These are phyloP conservation scores for Apis cerana DNA, from an alignment of 1,140 invertebrate species.

Conservation along the genomic window DNA sequence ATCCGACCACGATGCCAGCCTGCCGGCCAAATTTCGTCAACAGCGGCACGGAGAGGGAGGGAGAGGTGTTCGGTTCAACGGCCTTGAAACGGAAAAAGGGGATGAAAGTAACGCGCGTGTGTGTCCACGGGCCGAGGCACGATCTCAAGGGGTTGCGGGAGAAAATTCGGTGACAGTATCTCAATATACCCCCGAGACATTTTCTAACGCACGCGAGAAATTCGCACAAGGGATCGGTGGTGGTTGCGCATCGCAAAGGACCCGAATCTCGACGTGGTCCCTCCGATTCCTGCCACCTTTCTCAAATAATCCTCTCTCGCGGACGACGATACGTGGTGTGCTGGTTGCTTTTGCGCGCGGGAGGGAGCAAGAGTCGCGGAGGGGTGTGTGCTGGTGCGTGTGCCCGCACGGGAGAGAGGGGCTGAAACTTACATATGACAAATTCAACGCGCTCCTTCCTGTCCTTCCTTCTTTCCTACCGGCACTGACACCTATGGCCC, in stretches of 20 bases:
- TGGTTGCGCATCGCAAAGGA: constrained; percentile 65
- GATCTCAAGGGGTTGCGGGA: constrained; percentile 47
- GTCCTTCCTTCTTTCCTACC: constrained; percentile 69
- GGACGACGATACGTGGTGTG: constrained; percentile 43
- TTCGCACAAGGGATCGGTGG: constrained; percentile 12
- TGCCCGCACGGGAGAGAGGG: constrained; percentile 54
- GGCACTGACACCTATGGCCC: constrained; percentile 74
- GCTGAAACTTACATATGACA: constrained; percentile 77
- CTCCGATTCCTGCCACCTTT: constrained; percentile 62
- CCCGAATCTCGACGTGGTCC: constrained; percentile 65
- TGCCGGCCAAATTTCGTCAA: not conserved
- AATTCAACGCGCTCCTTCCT: constrained; percentile 72
- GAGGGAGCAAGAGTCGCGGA: constrained; percentile 5
- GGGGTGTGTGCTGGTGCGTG: constrained; percentile 51
- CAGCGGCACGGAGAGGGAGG: not conserved
- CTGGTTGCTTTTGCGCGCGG: not conserved
- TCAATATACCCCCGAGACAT: constrained; percentile 75
- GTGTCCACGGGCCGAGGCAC: constrained; percentile 36
- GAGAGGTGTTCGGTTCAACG: constrained; percentile 38
- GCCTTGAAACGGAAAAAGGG: constrained; percentile 40
- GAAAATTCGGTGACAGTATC: constrained; percentile 73
- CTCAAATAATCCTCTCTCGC: constrained; percentile 69
- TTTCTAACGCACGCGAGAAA: constrained; percentile 57
- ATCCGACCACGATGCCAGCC: not conserved
- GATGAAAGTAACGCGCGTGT: constrained; percentile 46